These are phyloP conservation scores for Ctena decussata DNA, from an alignment of 2,888 invertebrate species.

Conservation along the genomic window DNA sequence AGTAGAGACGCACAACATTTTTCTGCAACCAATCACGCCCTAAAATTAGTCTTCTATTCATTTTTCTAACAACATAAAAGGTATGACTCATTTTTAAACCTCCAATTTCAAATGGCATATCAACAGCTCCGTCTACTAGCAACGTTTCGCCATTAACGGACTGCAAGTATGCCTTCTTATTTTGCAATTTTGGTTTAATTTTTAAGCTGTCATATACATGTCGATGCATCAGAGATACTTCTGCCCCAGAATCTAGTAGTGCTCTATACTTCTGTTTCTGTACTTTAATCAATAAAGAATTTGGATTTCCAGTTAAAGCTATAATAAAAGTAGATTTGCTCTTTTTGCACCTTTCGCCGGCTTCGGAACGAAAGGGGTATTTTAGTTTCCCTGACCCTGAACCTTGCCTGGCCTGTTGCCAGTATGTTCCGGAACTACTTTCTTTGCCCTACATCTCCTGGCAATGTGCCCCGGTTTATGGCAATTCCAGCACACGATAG, in stretches of 20 bases:
- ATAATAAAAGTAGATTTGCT: not conserved
- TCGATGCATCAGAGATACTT: conserved; percentile 36
- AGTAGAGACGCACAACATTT: conserved; percentile 23
- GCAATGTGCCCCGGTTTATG: no score
- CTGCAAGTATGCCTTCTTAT: not conserved
- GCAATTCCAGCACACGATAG: no score
- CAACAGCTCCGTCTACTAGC: not conserved
- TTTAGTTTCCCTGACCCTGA: no score
- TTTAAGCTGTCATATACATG: conserved; percentile 21
- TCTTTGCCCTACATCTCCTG: no score
- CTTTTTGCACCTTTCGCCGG: not conserved
- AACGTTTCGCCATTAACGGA: not conserved
- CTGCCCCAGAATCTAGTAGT: conserved; percentile 32
- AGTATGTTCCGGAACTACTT: no score
- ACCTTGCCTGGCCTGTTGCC: no score
- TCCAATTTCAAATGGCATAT: not conserved
- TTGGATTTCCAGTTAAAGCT: not conserved
- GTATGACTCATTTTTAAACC: not conserved
- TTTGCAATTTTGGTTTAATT: conserved; percentile 19
- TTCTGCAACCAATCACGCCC: conserved; percentile 1
- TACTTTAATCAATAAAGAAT: conserved; percentile 28
- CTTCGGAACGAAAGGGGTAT: not conserved
- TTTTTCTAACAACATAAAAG: not conserved
- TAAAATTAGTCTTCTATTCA: conserved; percentile 7
- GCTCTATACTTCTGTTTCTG: conserved; percentile 24